Conservation (phyloP, 23 tunicate species). For the Trididemnum nubilum region DNA sequence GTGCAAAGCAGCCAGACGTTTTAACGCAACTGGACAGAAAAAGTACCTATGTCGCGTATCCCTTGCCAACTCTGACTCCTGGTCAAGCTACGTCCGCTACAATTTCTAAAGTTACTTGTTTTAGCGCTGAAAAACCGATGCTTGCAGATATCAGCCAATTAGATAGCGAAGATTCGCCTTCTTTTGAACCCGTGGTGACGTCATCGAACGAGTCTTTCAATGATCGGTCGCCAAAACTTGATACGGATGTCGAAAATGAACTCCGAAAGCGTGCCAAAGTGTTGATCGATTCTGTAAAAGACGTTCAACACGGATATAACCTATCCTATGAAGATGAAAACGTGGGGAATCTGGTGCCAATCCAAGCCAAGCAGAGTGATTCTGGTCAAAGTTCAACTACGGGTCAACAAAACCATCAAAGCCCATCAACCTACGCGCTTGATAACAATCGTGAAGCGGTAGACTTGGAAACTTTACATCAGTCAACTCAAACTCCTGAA, state of each 20-base stretch:
- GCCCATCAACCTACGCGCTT: too few relatives aligned
- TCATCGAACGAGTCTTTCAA: not conserved
- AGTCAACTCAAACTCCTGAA: slow-evolving; percentile 6
- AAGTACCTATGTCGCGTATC: slow-evolving; percentile 1
- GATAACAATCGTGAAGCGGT: not conserved
- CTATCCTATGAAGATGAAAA: not conserved
- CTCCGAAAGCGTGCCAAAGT: slow-evolving; percentile 1
- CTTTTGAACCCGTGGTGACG: not conserved
- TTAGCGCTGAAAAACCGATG: not conserved
- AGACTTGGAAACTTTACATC: slow-evolving; percentile 8
- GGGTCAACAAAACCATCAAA: not conserved
- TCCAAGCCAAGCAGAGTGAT: not conserved
- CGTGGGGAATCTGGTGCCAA: too few relatives aligned
- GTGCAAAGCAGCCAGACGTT: not conserved
- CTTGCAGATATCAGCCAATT: not conserved
- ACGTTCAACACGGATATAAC: not conserved
- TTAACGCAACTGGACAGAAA: not conserved
- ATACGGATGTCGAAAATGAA: not conserved
- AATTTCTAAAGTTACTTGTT: too few relatives aligned
- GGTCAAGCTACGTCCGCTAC: not conserved
- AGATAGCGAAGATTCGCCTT: not conserved
- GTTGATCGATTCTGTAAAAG: slow-evolving; percentile 10
- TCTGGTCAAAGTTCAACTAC: not conserved
- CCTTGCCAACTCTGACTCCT: not conserved
- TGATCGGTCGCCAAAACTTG: not conserved